A percentile compares a stretch with the other conserved stretches of the same genome.
phyloP scores from a whole-genome alignment of 1,140 invertebrate genomes.

The Drosophila lini region DNA sequence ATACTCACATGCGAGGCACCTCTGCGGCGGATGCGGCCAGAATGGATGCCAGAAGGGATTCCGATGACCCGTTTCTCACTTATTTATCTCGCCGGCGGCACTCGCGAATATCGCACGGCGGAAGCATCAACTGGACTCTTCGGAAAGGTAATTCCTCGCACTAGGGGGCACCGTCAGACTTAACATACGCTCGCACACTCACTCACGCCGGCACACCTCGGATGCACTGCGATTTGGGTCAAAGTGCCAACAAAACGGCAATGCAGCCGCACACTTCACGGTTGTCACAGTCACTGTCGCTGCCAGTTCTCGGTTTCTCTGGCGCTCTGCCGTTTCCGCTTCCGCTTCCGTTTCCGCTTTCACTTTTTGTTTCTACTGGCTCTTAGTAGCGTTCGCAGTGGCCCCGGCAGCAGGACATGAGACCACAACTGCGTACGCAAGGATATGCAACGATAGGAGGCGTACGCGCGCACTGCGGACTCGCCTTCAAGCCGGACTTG shows the following conservation, averaged over 20 bases:
- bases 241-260: slow-evolving; percentile 71
- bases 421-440: slow-evolving; percentile 39
- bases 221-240: slow-evolving; percentile 69
- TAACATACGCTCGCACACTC: slow-evolving; percentile 22
- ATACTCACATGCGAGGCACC: slow-evolving; percentile 54
- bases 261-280: slow-evolving; percentile 66
- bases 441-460: slow-evolving; percentile 30
- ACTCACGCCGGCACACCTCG: slow-evolving; percentile 16
- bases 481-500: slow-evolving; percentile 18
- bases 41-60: slow-evolving; percentile 10
- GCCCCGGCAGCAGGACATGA: slow-evolving; percentile 3
- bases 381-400: slow-evolving; percentile 44
- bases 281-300: slow-evolving; percentile 26
- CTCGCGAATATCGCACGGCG: slow-evolving; percentile 53
- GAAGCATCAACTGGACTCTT: slow-evolving; percentile 63
- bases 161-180: slow-evolving; percentile 7
- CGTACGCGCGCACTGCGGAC: slow-evolving; percentile 4
- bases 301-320: slow-evolving; percentile 35
- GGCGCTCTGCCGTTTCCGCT: slow-evolving; percentile 50
- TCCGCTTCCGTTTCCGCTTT: slow-evolving; percentile 63
- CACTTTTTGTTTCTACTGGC: slow-evolving; percentile 54
- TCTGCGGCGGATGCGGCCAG: background rate
- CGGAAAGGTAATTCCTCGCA: slow-evolving; percentile 44
- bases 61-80: slow-evolving; percentile 5
- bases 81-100: slow-evolving; percentile 14